Base-by-base conservation (phyloP, 2,797 vertebrate species). In the Sparus aurata region DNA sequence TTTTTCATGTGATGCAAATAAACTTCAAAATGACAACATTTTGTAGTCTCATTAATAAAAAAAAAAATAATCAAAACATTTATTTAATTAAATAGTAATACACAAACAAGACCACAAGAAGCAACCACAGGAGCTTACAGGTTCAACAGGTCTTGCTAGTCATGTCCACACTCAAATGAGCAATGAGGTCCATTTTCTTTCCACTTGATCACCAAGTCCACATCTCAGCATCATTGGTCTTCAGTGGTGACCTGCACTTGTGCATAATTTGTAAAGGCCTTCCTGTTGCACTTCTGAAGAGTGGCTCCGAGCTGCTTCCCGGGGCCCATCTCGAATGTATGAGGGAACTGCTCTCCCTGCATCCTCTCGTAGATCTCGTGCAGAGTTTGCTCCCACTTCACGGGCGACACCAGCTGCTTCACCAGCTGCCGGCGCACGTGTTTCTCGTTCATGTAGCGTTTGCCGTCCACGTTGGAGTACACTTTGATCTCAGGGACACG, bases 381-480 rank as follows among this genome's bases (percentile, higher is more conserved):
- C 93, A 99, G 95, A 0, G 94, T 97, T 92, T 99, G 98, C 79
- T 99, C 98, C 98, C 98, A 99, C 79, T 96, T 94, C 55, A 99
- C 98, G 0, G 98, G 97, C 0, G 95, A 96, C 47, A 97, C 95
- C 87, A 99, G 89, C 92, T 99, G 98, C 91, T 94, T 96, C 34
- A 81, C 93, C 77, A 99, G 94, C 92, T 96, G 95, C 60, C 91
- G 87, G 50, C 73, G 86, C 52, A 99, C 85, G 73, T 97, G 95
- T 5, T 81, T 84, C 0, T 94, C 83, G 6, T 96, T 94, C 92
- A 89, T 91, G 91, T 99, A 99, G 69, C 95, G 95, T 0, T 95
- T 96, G 38, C 96, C 96, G 0, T 96, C 90, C 1, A 99, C 96
- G 1, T 99, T 99, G 65, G 97, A 97, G 89, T 98, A 95, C 43